A percentile compares a stretch with the other conserved stretches of the same genome.
Conservation (phyloP, 1,140 invertebrate species). For the Lamellibrachia luymesi region DNA sequence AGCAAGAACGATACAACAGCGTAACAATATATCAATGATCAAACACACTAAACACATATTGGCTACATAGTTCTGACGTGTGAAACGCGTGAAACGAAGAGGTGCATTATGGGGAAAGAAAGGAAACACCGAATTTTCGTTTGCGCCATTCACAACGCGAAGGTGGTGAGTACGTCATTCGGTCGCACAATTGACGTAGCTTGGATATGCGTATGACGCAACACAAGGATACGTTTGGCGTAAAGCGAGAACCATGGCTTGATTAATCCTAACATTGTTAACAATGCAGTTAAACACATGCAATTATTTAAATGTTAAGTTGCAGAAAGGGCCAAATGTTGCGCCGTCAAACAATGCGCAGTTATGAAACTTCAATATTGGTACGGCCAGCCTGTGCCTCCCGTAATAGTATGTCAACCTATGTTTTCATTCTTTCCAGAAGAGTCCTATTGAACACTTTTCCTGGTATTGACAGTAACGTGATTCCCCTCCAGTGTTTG, state of each 20-base stretch:
- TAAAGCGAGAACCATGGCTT: background rate
- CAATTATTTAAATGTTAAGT: background rate
- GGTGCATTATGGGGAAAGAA: no score
- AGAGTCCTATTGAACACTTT: no score
- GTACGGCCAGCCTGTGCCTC: no score
- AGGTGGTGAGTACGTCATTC: no score
- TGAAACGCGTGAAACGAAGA: no score
- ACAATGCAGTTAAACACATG: background rate
- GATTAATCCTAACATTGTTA: background rate
- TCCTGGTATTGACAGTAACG: no score
- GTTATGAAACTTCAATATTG: background rate
- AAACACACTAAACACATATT: background rate
- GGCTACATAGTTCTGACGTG: background rate
- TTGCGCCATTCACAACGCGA: background rate
- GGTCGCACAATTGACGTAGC: background rate
- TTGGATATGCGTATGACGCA: background rate
- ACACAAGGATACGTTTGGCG: background rate
- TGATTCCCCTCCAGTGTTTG: no score
- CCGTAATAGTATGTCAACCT: no score
- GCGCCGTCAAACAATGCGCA: background rate
- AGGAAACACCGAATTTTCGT: background rate
- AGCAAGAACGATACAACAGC: background rate
- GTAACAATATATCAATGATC: background rate
- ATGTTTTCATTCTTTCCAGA: no score
- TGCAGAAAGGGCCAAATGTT: background rate